Evolutionary conservation across 2,888 invertebrate genomes (phyloP).

Genomic region (Drosophila atroscutellata): DNA sequence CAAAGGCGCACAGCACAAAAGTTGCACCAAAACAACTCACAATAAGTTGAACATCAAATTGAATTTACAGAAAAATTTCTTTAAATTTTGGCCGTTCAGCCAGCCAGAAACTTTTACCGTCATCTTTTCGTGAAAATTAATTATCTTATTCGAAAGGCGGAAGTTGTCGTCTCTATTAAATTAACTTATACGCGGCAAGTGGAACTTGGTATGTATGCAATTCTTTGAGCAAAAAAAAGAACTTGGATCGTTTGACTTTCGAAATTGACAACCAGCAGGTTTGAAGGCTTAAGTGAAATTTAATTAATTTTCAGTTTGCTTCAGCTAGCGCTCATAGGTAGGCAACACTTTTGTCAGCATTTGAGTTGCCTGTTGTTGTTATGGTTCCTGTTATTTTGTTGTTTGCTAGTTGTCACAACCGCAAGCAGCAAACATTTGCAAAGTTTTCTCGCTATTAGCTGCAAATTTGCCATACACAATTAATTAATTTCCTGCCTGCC

Average conservation of each 20-base stretch:
- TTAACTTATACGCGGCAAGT: conserved; percentile 36
- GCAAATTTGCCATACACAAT: conserved; percentile 78
- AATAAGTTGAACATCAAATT: conserved; percentile 66
- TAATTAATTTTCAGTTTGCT: conserved; percentile 59
- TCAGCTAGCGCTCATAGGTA: conserved; percentile 35
- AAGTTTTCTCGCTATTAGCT: conserved; percentile 76
- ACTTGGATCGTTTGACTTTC: conserved; percentile 18
- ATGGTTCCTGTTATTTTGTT: not conserved
- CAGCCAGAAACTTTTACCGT: conserved; percentile 52
- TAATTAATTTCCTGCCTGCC: conserved; percentile 68
- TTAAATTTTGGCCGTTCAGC: conserved; percentile 58
- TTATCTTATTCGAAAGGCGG: conserved; percentile 65
- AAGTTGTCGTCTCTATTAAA: conserved; percentile 67
- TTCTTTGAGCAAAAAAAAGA: conserved; percentile 15
- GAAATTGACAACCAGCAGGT: conserved; percentile 13
- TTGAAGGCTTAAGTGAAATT: conserved; percentile 45
- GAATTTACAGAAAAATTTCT: conserved; percentile 65
- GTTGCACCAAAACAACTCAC: conserved; percentile 55
- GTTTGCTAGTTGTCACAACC: conserved; percentile 62
- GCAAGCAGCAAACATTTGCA: conserved; percentile 57
- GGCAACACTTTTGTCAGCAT: conserved; percentile 30
- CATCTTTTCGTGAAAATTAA: conserved; percentile 67
- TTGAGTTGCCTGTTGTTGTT: conserved; percentile 1
- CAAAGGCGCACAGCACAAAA: conserved; percentile 61
- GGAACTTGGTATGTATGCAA: conserved; percentile 35